Base-by-base conservation (phyloP, 1,140 invertebrate genomes). In the Drusus annulatus region DNA sequence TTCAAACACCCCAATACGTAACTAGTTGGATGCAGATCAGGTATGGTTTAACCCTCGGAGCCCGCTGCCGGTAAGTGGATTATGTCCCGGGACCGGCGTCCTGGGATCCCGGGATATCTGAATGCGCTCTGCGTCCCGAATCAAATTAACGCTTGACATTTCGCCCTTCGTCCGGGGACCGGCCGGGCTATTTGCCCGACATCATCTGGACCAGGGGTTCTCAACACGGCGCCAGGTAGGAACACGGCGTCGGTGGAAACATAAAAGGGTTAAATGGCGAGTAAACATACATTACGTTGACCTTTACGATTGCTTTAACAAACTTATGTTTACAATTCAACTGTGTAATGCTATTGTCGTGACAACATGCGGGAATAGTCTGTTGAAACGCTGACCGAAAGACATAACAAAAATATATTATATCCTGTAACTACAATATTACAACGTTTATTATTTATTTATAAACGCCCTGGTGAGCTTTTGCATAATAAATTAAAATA, bases 111-210 rank as follows among this genome's bases (percentile, higher is more conserved):
- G 56, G 74, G 52, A 15, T 45, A 73, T 79, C 56, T 74, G 68
- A 31, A 73, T 73, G 50, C 77, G 77, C 50, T n/a, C 51, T 28
- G 45, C 51, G 80, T 76, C 19, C 76, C 76, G 63, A 81, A 81
- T 81, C 80, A 81, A 81, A 81, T 81, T 81, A 81, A 81, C 80
- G 80, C 80, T 79, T 81, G 80, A 81, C 80, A 50, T 68, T 31
- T 50, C 25, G 79, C 58, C 73, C 68, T 19, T 15, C 15, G 76
- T 52, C 76, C 36, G 56, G 73, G 28, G 50, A 62, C 28, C 28
- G 51, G 45, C 19, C 17, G 56, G 31, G 52, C 50, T 45, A 58
- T 56, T 58, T 54, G 28, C 13, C 13, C 51, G 54, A 58, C 73
- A 74, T 36, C 36, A 56, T 8, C 23, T 19, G 45, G 71, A 28